phyloP scores from a whole-genome alignment of 2,888 invertebrate genomes.

The Cantharis rustica region DNA sequence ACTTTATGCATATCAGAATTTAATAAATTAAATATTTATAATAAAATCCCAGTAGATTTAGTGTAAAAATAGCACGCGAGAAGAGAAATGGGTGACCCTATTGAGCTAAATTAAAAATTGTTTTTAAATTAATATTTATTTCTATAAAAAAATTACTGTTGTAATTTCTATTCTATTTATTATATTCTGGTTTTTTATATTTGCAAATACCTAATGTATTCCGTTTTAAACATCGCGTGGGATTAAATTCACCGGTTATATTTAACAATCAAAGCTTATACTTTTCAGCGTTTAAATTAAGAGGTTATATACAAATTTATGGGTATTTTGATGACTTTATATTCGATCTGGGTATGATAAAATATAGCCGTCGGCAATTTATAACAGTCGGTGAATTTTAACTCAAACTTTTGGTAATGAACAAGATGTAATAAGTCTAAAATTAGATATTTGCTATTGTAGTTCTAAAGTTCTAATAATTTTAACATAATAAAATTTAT shows the following conservation, averaged over 20 bases:
- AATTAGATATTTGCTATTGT: background rate
- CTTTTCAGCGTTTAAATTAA: background rate
- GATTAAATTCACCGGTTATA: background rate
- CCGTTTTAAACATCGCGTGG: background rate
- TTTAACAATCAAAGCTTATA: background rate
- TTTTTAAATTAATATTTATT: background rate
- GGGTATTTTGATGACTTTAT: background rate
- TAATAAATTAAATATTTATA: background rate
- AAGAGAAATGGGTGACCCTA: background rate
- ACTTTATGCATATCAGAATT: background rate
- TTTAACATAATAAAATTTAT: background rate
- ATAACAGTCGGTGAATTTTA: background rate
- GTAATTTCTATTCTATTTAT: background rate
- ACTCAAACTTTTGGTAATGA: background rate
- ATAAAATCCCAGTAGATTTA: background rate
- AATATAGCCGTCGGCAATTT: background rate
- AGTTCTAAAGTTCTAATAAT: background rate
- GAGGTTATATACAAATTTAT: background rate
- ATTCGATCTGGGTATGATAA: background rate
- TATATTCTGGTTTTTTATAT: background rate
- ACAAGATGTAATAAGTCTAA: background rate
- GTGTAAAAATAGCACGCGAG: background rate
- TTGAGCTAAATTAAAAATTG: background rate
- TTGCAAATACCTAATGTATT: background rate
- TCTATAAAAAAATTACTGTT: background rate